phyloP scores from a whole-genome alignment of 1,140 invertebrate species.

The Lasioglossum baleicum region DNA sequence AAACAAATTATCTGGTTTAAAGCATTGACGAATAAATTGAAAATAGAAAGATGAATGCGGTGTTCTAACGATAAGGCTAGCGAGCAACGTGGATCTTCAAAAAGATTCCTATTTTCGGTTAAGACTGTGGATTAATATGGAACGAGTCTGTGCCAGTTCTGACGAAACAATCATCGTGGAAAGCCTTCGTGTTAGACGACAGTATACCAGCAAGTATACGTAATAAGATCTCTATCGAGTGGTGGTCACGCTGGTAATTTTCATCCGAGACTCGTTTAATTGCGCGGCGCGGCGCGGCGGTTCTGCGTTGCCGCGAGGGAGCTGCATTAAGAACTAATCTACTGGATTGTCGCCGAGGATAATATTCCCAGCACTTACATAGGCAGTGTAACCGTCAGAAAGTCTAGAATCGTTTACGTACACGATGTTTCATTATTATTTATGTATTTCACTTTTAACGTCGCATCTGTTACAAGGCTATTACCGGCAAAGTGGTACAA shows the following conservation, averaged over 20 bases:
- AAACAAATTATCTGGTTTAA: too few species aligned
- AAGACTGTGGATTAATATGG: slow-evolving; percentile 35
- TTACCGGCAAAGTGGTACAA: too few species aligned
- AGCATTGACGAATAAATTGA: too few species aligned
- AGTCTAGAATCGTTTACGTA: not conserved
- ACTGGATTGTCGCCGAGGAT: slow-evolving; percentile 54
- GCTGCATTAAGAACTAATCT: slow-evolving; percentile 59
- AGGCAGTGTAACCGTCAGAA: slow-evolving; percentile 17
- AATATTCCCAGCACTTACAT: slow-evolving; percentile 33
- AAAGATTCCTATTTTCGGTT: slow-evolving; percentile 30
- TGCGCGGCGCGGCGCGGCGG: slow-evolving; percentile 44
- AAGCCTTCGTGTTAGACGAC: slow-evolving; percentile 60
- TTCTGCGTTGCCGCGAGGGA: slow-evolving; percentile 43
- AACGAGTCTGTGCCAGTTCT: slow-evolving; percentile 32
- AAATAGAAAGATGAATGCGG: too few species aligned
- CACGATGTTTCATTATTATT: not conserved
- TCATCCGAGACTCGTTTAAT: slow-evolving; percentile 60
- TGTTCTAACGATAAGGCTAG: not conserved
- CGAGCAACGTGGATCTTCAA: not conserved
- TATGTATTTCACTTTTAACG: too few species aligned
- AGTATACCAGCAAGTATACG: slow-evolving; percentile 52
- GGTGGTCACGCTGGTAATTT: slow-evolving; percentile 56
- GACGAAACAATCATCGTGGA: slow-evolving; percentile 60
- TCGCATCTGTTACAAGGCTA: too few species aligned
- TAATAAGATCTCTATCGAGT: slow-evolving; percentile 58